phyloP scores from a whole-genome alignment of 2,888 invertebrate genomes.

The Corbicula japonica region DNA sequence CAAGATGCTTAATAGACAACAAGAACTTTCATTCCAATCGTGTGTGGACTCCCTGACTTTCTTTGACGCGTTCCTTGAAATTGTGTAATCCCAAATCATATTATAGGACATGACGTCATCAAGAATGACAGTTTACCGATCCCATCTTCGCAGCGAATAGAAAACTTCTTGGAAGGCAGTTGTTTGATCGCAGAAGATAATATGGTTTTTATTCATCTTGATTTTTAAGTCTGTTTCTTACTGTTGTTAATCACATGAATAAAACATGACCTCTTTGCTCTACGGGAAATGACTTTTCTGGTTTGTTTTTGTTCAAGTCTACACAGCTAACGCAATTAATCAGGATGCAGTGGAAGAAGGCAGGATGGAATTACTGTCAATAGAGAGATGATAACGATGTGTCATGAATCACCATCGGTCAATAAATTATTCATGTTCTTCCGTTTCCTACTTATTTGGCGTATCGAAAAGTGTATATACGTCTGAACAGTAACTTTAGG shows the following conservation, averaged over 20 bases:
- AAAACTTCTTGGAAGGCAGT: no score
- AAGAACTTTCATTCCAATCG: no score
- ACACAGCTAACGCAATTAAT: constrained; percentile 4
- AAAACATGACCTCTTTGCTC: constrained; percentile 23
- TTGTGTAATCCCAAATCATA: no score
- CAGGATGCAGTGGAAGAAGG: neutral
- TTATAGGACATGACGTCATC: no score
- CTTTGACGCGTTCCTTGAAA: no score
- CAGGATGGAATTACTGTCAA: constrained; percentile 8
- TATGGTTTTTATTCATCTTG: no score
- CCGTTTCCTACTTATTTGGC: constrained; percentile 1
- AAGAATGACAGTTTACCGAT: no score
- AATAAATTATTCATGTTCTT: constrained; percentile 33
- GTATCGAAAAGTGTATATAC: constrained; percentile 4
- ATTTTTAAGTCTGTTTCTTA: no score
- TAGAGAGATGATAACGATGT: constrained; percentile 37
- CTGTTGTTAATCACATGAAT: constrained; percentile 1
- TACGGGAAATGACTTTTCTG: constrained; percentile 17
- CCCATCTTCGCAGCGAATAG: no score
- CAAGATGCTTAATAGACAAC: no score
- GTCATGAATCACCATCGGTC: constrained; percentile 24
- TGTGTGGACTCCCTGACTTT: no score
- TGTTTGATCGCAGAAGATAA: no score
- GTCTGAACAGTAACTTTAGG: neutral
- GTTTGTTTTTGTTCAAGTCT: neutral